Percentiles rank a stretch among this genome's conserved stretches.
These are phyloP conservation scores for Sorex fumeus DNA, from an alignment of 2,113 vertebrate species.

Conservation along the genomic window DNA sequence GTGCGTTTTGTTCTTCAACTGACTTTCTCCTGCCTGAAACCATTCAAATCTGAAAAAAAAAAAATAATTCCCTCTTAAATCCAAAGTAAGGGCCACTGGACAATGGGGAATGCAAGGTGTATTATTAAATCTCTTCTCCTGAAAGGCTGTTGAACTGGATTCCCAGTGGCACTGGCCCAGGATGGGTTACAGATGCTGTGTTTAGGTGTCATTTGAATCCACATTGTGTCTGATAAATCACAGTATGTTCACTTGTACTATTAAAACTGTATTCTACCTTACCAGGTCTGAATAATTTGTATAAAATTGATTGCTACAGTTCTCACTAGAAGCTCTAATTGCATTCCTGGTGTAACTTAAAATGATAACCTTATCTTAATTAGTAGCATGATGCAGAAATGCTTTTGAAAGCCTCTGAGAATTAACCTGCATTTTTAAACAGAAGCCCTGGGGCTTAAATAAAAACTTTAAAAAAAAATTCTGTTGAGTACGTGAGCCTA, in stretches of 20 bases:
- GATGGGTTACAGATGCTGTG: constrained; percentile 57
- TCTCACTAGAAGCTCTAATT: constrained; percentile 90
- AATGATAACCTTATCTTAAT: constrained; percentile 93
- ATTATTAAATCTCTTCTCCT: constrained; percentile 69
- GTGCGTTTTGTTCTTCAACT: not conserved
- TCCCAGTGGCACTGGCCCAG: constrained; percentile 60
- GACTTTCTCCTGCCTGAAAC: constrained; percentile 22
- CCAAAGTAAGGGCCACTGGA: constrained; percentile 69
- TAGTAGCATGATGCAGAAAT: constrained; percentile 89
- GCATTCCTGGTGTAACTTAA: constrained; percentile 90
- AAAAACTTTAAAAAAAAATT: constrained; percentile 62
- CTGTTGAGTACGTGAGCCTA: constrained; percentile 77
- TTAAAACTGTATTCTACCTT: constrained; percentile 88
- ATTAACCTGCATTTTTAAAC: constrained; percentile 90
- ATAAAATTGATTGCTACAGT: constrained; percentile 90
- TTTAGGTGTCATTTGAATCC: constrained; percentile 83
- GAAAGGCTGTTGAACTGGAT: constrained; percentile 74
- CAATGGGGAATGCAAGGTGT: constrained; percentile 7
- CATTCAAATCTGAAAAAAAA: constrained; percentile 60
- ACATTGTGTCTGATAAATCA: constrained; percentile 85
- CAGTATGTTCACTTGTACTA: constrained; percentile 86
- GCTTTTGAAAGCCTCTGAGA: constrained; percentile 86
- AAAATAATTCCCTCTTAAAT: constrained; percentile 59
- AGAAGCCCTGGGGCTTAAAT: constrained; percentile 76
- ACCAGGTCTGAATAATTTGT: constrained; percentile 88